Evolutionary conservation across 2,888 invertebrate genomes (phyloP), one percentile per base, ranked within the genome.

Genomic region (Platycheirus albimanus): DNA sequence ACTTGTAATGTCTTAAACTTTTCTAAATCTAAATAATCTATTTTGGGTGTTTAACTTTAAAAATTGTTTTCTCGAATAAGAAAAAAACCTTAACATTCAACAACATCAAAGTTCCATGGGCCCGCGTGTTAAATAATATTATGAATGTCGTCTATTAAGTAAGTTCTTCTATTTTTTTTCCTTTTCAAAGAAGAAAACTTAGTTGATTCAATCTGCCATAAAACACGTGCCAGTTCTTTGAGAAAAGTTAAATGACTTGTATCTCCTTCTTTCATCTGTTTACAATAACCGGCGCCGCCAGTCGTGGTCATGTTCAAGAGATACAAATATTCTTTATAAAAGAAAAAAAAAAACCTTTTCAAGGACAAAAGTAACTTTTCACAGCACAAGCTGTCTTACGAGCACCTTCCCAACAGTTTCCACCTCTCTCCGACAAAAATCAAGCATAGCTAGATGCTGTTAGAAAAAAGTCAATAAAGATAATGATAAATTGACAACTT

Each of bases 381-480:
- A 24, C 24, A 24, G 5, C 24, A n/a, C n/a, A n/a, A n/a, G n/a
- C 24, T 24, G 3, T 24, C 24, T 24, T n/a, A n/a, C n/a, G n/a
- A n/a, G n/a, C n/a, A n/a, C n/a, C n/a, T n/a, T n/a, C n/a, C n/a
- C n/a, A n/a, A n/a, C n/a, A n/a, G 8, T 33, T 8, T 33, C 30
- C 30, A 33, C 5, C 24, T 24, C 24, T 5, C 24, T 33, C 30
- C 5, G 3, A 6, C 1, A 33, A 33, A 33, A 33, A 8, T 7
- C 3, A 33, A 24, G 24, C 24, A 24, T 4, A 33, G 7, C 5
- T 4, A 8, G 30, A 33, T 13, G 38, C 1, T 36, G 1, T 36
- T n/a, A n/a, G 4, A 38, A 6, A 38, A 61, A 52, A 43, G 30
- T 61, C 61, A 43, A 45, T 63, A 30, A 45, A 41, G 63, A 41